A percentile compares a stretch with the other conserved stretches of the same genome.
Conservation (phyloP, 2,888 invertebrate genomes). For the Labia minor region DNA sequence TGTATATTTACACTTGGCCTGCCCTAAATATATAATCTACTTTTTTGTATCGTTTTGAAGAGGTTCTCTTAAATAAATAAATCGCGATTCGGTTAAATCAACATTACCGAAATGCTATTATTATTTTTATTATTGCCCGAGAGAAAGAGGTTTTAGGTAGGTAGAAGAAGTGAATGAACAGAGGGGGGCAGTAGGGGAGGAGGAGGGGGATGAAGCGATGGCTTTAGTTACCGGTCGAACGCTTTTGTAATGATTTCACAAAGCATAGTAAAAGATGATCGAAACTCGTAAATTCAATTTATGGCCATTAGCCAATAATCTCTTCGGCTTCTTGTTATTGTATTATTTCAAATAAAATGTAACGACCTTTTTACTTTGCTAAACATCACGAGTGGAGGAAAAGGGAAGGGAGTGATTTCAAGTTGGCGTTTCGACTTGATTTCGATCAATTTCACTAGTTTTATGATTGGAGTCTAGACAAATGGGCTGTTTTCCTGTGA, state of each 20-base stretch:
- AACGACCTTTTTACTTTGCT: not conserved
- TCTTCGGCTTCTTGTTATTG: not conserved
- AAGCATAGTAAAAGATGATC: too few species aligned
- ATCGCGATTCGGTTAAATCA: not conserved
- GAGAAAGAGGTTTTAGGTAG: not conserved
- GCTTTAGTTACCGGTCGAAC: not conserved
- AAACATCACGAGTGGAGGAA: too few species aligned
- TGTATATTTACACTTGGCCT: too few species aligned
- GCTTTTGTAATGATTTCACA: too few species aligned
- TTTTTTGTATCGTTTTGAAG: too few species aligned
- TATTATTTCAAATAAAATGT: conserved; percentile 3
- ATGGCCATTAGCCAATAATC: conserved; percentile 7
- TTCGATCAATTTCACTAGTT: too few species aligned
- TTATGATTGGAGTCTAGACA: too few species aligned
- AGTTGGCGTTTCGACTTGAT: too few species aligned
- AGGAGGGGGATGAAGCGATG: not conserved
- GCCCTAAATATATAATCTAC: too few species aligned
- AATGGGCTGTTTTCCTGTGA: too few species aligned
- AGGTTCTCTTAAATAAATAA: too few species aligned
- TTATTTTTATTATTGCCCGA: not conserved
- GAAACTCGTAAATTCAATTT: conserved; percentile 3
- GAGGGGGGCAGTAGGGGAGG: not conserved
- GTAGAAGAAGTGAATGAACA: not conserved
- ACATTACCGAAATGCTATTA: conserved; percentile 3
- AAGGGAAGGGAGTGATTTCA: too few species aligned